Evolutionary conservation across 2,113 vertebrate species (phyloP).

Genomic region (Guaruba guarouba): DNA sequence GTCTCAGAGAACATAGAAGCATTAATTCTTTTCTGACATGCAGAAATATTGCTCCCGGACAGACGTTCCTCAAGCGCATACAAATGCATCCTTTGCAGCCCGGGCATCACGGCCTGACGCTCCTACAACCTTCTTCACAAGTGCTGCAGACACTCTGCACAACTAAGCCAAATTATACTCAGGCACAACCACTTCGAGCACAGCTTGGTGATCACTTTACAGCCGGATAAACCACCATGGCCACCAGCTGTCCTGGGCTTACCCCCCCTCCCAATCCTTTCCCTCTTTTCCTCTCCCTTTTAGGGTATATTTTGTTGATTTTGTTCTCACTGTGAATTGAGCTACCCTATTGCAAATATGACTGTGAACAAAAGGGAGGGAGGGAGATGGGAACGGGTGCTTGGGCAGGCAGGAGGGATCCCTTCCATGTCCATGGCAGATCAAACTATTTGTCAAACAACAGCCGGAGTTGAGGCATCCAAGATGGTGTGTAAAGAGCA

Average conservation of each 20-base stretch:
- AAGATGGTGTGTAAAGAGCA: constrained; percentile 62
- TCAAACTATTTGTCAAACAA: constrained; percentile 57
- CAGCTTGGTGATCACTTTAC: neutral
- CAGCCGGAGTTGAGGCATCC: constrained; percentile 55
- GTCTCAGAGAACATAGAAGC: neutral
- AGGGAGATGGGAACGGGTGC: neutral
- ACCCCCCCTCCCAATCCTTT: neutral
- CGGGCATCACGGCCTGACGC: neutral
- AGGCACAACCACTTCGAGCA: neutral
- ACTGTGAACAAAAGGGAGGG: constrained; percentile 26
- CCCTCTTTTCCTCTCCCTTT: neutral
- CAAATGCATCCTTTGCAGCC: neutral
- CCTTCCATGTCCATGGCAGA: constrained; percentile 36
- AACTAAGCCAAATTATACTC: neutral
- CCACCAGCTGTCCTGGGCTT: neutral
- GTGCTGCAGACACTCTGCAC: neutral
- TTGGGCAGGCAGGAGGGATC: constrained; percentile 32
- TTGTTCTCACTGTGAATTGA: neutral
- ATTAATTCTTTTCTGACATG: neutral
- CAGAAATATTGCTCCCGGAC: neutral
- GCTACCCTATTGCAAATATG: neutral
- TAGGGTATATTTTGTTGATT: neutral
- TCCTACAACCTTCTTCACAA: neutral
- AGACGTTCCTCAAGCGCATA: neutral
- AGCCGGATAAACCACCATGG: neutral